Evolutionary conservation across 2,113 vertebrate genomes (phyloP).

Genomic region (Periophthalmodon schlosseri): DNA sequence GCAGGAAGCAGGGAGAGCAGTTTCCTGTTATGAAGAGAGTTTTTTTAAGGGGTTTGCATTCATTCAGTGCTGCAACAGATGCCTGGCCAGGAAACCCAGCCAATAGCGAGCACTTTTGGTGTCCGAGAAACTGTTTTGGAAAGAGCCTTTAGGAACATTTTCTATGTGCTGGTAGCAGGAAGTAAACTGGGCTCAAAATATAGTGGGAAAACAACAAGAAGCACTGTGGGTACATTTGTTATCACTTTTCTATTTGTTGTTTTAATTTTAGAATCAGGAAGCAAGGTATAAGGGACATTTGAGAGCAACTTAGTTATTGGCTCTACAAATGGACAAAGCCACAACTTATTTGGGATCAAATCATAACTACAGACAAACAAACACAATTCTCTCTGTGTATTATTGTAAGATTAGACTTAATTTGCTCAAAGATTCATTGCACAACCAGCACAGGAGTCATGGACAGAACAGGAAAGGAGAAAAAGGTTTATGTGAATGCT

Average conservation of each 20-base stretch:
- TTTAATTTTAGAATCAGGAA: neutral
- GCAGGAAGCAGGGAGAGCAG: slow-evolving; percentile 94
- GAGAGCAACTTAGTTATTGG: neutral
- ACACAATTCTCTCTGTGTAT: neutral
- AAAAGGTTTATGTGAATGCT: neutral
- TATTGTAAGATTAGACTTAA: neutral
- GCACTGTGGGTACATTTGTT: neutral
- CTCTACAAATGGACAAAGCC: too few relatives aligned
- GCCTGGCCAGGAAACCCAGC: slow-evolving; percentile 85
- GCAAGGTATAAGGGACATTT: neutral
- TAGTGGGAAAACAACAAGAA: slow-evolving; percentile 19
- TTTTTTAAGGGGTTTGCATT: slow-evolving; percentile 85
- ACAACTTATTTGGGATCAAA: neutral
- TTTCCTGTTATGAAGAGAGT: slow-evolving; percentile 98
- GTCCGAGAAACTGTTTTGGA: slow-evolving; percentile 72
- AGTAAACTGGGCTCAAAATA: slow-evolving; percentile 44
- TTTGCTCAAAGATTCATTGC: too few relatives aligned
- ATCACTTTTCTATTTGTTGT: neutral
- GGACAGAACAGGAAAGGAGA: neutral
- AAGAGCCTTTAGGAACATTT: slow-evolving; percentile 66
- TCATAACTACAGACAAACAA: neutral
- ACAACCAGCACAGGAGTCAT: neutral
- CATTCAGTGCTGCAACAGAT: slow-evolving; percentile 88
- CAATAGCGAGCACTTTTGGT: slow-evolving; percentile 70
- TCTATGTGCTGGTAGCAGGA: slow-evolving; percentile 52